Conservation (phyloP, 2,888 invertebrate species). For the Helicoverpa assulta region DNA sequence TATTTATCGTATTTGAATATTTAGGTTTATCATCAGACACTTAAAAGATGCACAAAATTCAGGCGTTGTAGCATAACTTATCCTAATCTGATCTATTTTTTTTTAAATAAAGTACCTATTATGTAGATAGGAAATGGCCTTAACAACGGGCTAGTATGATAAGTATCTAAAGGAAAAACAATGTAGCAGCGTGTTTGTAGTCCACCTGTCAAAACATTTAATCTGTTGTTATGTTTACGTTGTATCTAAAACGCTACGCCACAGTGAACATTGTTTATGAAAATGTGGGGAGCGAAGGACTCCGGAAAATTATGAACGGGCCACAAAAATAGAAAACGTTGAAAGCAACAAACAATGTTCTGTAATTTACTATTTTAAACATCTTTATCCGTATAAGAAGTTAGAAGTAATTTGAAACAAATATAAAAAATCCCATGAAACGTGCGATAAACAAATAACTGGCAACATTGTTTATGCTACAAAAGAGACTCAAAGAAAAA, state of each 20-base stretch:
- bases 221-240: conserved; percentile 39
- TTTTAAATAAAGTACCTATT: no score
- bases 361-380: not conserved
- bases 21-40: no score
- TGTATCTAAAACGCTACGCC: conserved; percentile 21
- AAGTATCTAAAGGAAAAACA: conserved; percentile 31
- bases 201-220: conserved; percentile 44
- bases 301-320: conserved; percentile 12
- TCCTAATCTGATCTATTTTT: not conserved
- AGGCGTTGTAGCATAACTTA: no score
- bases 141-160: not conserved
- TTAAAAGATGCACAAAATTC: no score
- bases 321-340: not conserved
- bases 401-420: conserved; percentile 2
- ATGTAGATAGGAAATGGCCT: not conserved
- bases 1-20: no score
- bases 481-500: conserved; percentile 56
- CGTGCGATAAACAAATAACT: conserved; percentile 51
- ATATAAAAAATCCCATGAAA: conserved; percentile 28
- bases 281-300: conserved; percentile 19
- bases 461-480: conserved; percentile 53
- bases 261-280: conserved; percentile 28
- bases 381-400: not conserved
- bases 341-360: not conserved
- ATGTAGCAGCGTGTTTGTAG: conserved; percentile 11